Conservation (phyloP, 2,113 vertebrate species). For the Eulemur macaco region DNA sequence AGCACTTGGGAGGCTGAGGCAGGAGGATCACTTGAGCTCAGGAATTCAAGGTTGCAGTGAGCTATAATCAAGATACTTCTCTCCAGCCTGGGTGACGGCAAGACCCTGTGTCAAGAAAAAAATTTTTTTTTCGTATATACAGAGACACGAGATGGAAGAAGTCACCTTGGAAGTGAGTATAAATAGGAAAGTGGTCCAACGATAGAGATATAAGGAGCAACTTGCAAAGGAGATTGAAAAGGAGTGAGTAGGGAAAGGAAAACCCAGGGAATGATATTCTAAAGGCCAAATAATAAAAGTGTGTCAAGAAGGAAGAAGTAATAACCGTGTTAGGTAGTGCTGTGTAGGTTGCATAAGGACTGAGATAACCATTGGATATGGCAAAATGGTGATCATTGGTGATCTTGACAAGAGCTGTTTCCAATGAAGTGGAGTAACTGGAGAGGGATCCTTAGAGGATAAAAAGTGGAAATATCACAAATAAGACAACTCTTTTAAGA, state of each 20-base stretch:
- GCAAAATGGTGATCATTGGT: background rate
- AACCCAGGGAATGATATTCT: background rate
- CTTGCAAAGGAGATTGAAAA: background rate
- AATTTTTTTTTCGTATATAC: too few species aligned
- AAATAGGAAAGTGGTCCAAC: background rate
- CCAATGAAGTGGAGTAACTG: background rate
- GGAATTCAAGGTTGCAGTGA: too few species aligned
- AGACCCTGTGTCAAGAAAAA: background rate
- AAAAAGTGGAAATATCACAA: background rate
- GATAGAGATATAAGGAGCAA: background rate
- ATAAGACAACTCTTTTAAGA: background rate
- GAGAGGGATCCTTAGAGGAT: background rate
- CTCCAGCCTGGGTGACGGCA: too few species aligned
- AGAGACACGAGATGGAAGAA: background rate
- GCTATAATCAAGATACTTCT: too few species aligned
- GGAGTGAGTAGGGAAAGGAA: background rate
- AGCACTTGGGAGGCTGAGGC: too few species aligned
- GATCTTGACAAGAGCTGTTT: background rate
- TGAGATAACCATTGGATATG: background rate
- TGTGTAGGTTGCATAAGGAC: background rate
- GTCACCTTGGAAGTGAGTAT: background rate
- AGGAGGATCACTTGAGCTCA: too few species aligned
- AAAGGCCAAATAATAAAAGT: background rate
- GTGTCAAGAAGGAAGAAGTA: background rate
- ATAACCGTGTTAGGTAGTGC: background rate